A percentile compares a stretch with the other conserved stretches of the same genome.
Evolutionary conservation across 2,113 vertebrate species (phyloP).

Genomic region (Falco punctatus): DNA sequence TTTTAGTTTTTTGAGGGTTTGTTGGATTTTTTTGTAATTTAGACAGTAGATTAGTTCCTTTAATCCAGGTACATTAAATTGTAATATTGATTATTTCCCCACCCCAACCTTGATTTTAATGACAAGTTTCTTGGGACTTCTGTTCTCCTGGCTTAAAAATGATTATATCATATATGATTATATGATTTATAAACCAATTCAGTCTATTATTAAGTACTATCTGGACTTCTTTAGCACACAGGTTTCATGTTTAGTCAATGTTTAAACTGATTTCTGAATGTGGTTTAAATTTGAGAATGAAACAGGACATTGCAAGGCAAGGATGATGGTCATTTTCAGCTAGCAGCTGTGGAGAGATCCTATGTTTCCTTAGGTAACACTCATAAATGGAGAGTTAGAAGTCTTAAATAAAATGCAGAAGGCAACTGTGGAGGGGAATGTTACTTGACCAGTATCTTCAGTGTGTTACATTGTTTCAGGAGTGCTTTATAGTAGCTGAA

Average conservation of each 20-base stretch:
- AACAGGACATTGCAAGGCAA: neutral
- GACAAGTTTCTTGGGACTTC: neutral
- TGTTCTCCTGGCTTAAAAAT: neutral
- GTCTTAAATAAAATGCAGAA: neutral
- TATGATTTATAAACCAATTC: neutral
- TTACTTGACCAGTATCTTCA: neutral
- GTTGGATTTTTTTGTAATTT: neutral
- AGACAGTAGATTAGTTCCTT: neutral
- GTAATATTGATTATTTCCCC: neutral
- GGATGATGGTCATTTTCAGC: neutral
- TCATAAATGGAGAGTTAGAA: neutral
- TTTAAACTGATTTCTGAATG: neutral
- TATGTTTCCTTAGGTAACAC: neutral
- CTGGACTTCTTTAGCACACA: neutral
- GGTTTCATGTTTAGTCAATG: neutral
- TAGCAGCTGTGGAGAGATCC: neutral
- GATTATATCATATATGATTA: too few species aligned
- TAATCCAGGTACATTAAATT: neutral
- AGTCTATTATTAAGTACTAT: neutral
- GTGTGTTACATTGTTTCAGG: neutral
- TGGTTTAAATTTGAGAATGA: neutral
- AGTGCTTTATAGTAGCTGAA: neutral
- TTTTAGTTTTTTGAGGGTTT: neutral
- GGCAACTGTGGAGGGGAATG: neutral
- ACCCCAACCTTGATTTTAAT: neutral